phyloP scores from a whole-genome alignment of 1,140 invertebrate species.

The Sycophaga agraensis region DNA sequence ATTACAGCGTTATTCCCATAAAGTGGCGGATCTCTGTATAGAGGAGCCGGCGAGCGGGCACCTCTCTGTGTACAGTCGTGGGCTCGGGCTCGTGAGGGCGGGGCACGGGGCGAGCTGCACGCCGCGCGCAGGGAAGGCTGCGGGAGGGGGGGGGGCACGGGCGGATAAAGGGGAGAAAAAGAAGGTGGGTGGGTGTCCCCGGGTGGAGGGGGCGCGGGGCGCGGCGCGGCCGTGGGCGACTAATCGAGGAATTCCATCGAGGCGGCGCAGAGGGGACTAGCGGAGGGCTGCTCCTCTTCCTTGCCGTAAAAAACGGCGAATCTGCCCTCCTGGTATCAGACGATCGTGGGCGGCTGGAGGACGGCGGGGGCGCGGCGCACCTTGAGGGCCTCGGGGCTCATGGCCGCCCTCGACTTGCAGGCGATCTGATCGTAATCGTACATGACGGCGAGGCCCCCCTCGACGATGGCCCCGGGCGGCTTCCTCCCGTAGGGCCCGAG shows the following conservation, averaged over 20 bases:
- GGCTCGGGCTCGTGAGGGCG: too few species aligned
- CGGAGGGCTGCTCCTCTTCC: background rate
- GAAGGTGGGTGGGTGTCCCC: too few species aligned
- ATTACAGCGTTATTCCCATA: too few species aligned
- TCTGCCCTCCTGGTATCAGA: conserved; percentile 38
- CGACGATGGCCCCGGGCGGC: background rate
- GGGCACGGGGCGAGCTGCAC: too few species aligned
- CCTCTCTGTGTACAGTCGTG: too few species aligned
- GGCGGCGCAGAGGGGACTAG: conserved; percentile 13
- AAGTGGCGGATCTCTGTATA: too few species aligned
- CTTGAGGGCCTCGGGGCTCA: conserved; percentile 56
- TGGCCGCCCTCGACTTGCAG: conserved; percentile 44
- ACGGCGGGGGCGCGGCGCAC: conserved; percentile 53
- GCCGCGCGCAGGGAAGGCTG: background rate
- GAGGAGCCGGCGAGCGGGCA: too few species aligned
- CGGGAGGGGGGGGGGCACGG: background rate
- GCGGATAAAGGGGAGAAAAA: background rate
- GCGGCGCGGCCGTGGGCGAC: background rate
- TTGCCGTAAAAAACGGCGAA: conserved; percentile 28
- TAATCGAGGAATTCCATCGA: background rate
- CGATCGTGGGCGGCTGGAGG: conserved; percentile 53
- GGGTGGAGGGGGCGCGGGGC: background rate
- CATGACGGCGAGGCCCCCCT: conserved; percentile 46
- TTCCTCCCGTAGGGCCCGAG: background rate
- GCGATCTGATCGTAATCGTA: conserved; percentile 54